Percentiles rank a stretch among this genome's conserved stretches.
Evolutionary conservation across 2,113 vertebrate genomes (phyloP).

Genomic region (Rhagologus leucostigma): DNA sequence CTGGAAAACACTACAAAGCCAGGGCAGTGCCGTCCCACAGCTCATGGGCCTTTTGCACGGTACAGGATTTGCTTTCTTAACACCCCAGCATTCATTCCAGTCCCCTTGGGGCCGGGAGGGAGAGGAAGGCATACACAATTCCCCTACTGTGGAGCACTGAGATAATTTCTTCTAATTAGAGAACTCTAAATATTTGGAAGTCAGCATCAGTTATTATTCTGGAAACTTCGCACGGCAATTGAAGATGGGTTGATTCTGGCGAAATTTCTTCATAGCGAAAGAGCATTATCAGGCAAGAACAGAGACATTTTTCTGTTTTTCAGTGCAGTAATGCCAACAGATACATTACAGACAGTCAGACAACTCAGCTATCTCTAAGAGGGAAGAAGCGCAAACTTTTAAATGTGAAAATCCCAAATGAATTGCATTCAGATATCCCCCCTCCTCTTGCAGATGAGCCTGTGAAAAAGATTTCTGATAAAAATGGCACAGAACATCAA

Average conservation of each 20-base stretch:
- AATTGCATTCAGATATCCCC: neutral
- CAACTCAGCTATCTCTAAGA: neutral
- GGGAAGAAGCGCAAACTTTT: neutral
- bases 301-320: neutral
- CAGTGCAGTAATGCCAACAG: neutral
- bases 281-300: neutral
- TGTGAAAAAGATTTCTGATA: neutral
- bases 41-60: neutral
- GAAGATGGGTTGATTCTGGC: constrained; percentile 2
- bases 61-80: neutral
- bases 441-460: neutral
- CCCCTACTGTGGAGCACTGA: neutral
- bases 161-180: neutral
- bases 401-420: neutral
- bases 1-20: neutral
- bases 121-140: neutral
- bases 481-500: neutral
- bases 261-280: neutral
- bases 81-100: neutral
- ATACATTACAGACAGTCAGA: neutral
- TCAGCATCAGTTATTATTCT: constrained; percentile 33
- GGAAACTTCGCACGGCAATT: neutral
- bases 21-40: neutral
- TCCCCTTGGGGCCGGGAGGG: neutral
- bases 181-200: constrained; percentile 54